Base-by-base conservation (phyloP, 2,113 vertebrate genomes). In the Hippoglossus stenolepis region DNA sequence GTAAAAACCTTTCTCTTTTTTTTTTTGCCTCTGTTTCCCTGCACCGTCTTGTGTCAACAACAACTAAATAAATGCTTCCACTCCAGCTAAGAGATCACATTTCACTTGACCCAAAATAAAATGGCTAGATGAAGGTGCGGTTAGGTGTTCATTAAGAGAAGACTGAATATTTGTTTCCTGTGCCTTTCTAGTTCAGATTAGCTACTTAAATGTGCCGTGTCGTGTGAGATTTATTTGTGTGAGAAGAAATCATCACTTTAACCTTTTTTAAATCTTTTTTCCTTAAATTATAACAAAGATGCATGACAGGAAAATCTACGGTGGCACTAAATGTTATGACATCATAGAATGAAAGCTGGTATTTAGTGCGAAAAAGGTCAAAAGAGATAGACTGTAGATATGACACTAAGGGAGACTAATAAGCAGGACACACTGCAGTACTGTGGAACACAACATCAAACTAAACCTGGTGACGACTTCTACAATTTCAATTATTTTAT, bases 21-120 rank as follows among this genome's bases (percentile, higher is more conserved):
- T 69, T 83, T 65, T 31, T 57, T 49, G 51, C 72, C 70, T 78
- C 64, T 51, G 66, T 75, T 57, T 69, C 65, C 61, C 77, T 79
- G 72, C 73, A 77, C 75, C 73, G 61, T 90, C 87, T 90, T 85
- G 75, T 90, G 85, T 85, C 84, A 78, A 77, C 71, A 75, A 73
- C 65, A 73, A 73, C 79, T 88, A 80, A 90, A 86, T 80, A 90
- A 73, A 89, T 24, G 63, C 58, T 68, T 61, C 80, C 67, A 72
- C 82, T 84, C 70, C 24, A 70, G 76, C 82, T 1, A 58, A 73
- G 68, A 77, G 75, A 64, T 82, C 77, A 86, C 54, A 24, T 76
- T 83, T 59, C 47, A 5, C 57, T 65, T 21, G 10, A 2, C 18
- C 77, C 49, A 76, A 89, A 92, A 92, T 79, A 85, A 85, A 83